Percentiles rank a stretch among this genome's conserved stretches.
Evolutionary conservation across 1,140 invertebrate genomes (phyloP).

Genomic region (Drosophila albomicans): DNA sequence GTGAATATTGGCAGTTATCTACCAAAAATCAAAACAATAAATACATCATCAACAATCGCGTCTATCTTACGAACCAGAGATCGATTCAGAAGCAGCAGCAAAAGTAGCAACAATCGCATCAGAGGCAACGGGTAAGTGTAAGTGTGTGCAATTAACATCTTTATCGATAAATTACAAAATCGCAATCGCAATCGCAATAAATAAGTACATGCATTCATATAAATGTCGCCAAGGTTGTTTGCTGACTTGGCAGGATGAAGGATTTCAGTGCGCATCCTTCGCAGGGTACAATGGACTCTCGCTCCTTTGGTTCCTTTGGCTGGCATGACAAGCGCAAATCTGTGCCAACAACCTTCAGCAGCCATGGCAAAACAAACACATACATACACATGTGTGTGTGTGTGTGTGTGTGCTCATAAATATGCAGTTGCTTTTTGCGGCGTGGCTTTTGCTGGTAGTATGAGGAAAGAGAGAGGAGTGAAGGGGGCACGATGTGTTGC

Average conservation of each 20-base stretch:
- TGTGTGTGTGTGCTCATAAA: slow-evolving; percentile 52
- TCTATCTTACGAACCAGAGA: slow-evolving; percentile 61
- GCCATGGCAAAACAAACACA: slow-evolving; percentile 30
- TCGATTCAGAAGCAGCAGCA: slow-evolving; percentile 47
- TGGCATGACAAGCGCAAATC: slow-evolving; percentile 30
- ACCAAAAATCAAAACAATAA: slow-evolving; percentile 33
- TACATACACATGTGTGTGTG: background rate
- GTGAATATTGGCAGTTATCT: slow-evolving; percentile 57
- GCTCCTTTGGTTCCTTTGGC: background rate
- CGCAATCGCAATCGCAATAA: background rate
- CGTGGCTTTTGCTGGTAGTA: background rate
- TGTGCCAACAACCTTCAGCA: slow-evolving; percentile 64
- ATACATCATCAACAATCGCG: slow-evolving; percentile 36
- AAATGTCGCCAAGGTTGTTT: slow-evolving; percentile 30
- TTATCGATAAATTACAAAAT: background rate
- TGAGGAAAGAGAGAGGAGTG: slow-evolving; percentile 2
- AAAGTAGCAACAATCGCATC: slow-evolving; percentile 17
- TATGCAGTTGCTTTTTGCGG: slow-evolving; percentile 53
- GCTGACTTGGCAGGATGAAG: slow-evolving; percentile 13
- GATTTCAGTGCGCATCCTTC: slow-evolving; percentile 32
- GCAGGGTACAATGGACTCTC: slow-evolving; percentile 36
- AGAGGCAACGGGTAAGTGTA: slow-evolving; percentile 51
- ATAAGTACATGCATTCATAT: background rate
- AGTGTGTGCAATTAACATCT: too few relatives aligned
- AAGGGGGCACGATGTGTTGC: background rate